A percentile compares a stretch with the other conserved stretches of the same genome.
These are phyloP conservation scores for Hydrozoanthus tunicans DNA, from an alignment of 64 coral and sea anemone genomes.

Conservation along the genomic window DNA sequence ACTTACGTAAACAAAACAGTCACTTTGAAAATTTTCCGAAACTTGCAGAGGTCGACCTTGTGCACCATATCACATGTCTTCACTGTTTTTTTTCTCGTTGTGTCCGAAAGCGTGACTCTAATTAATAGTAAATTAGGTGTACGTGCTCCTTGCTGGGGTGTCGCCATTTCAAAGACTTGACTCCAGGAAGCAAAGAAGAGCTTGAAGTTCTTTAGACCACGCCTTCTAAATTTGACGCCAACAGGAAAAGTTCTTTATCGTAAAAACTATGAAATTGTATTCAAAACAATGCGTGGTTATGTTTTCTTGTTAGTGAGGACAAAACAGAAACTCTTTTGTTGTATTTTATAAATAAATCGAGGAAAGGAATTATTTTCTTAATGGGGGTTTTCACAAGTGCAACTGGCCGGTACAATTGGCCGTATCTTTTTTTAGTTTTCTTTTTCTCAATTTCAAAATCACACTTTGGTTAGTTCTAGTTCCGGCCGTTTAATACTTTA, in stretches of 20 bases:
- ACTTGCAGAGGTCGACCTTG: neutral
- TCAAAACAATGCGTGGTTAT: conserved; percentile 8
- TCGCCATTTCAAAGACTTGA: conserved; percentile 20
- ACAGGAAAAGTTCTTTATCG: conserved; percentile 45
- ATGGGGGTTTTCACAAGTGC: no score
- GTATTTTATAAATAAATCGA: neutral
- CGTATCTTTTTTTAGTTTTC: no score
- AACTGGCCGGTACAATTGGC: no score
- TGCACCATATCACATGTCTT: neutral
- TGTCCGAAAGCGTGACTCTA: conserved; percentile 9
- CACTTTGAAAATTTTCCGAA: neutral
- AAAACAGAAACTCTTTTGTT: neutral
- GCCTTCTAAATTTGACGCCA: conserved; percentile 36
- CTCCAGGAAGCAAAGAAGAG: conserved; percentile 47
- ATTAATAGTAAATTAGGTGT: neutral
- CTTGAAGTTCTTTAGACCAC: conserved; percentile 21
- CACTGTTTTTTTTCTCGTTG: neutral
- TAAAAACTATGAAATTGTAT: neutral
- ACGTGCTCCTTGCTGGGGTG: conserved; percentile 25
- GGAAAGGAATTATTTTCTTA: neutral
- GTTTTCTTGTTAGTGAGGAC: neutral
- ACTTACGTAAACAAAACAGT: neutral
- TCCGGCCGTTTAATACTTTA: no score
- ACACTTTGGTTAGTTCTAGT: no score
- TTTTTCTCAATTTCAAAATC: no score